These are phyloP conservation scores for Chaunax sp. DNA, from an alignment of 2,797 vertebrate species.

Conservation along the genomic window DNA sequence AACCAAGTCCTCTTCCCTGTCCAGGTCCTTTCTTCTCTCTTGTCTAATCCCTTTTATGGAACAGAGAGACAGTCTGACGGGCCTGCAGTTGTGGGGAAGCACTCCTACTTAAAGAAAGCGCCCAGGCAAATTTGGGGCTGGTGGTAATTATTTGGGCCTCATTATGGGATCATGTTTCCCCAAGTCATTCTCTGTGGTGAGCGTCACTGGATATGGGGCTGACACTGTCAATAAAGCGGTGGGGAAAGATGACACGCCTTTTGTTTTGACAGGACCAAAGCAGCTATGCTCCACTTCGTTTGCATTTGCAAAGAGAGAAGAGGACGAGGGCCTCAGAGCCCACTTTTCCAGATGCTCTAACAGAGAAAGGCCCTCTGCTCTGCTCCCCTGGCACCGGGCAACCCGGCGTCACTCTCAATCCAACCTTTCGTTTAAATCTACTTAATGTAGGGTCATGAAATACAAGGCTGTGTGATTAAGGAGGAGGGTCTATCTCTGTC, in stretches of 20 bases:
- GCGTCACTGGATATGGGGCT: conserved; percentile 76
- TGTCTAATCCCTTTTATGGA: conserved; percentile 70
- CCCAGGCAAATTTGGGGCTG: conserved; percentile 71
- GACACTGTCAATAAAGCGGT: conserved; percentile 76
- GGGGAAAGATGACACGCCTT: conserved; percentile 76
- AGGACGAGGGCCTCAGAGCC: conserved; percentile 38
- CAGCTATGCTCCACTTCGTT: conserved; percentile 71
- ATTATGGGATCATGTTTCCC: conserved; percentile 81
- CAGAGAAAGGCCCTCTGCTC: conserved; percentile 35
- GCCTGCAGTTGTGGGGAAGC: conserved; percentile 35
- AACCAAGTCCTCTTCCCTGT: conserved; percentile 41
- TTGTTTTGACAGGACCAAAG: conserved; percentile 83
- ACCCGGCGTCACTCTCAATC: conserved; percentile 22
- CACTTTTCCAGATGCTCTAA: conserved; percentile 71
- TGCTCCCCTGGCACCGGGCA: conserved; percentile 34
- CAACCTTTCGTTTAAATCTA: conserved; percentile 51
- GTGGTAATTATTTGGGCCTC: conserved; percentile 80
- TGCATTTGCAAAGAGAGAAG: conserved; percentile 64
- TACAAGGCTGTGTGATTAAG: conserved; percentile 42
- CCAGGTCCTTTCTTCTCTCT: conserved; percentile 61
- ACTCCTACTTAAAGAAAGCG: conserved; percentile 75
- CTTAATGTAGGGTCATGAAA: conserved; percentile 47
- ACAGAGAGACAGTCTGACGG: conserved; percentile 71
- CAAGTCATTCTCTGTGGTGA: conserved; percentile 72
- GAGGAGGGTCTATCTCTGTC: conserved; percentile 49